These are phyloP conservation scores for Gymnocypris eckloni DNA, from an alignment of 2,797 vertebrate species.

Conservation along the genomic window DNA sequence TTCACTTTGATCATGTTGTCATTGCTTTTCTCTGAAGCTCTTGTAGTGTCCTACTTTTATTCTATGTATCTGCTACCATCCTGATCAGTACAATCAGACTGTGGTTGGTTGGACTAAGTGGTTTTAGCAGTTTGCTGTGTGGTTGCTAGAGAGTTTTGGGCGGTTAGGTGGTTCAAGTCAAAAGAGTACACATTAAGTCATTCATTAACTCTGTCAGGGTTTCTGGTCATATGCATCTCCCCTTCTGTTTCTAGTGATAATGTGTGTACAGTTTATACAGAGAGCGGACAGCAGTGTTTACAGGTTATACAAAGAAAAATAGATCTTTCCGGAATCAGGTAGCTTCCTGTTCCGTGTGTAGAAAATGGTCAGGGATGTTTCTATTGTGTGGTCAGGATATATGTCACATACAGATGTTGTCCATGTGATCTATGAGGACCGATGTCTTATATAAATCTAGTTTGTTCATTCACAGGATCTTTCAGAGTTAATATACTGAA, in stretches of 20 bases:
- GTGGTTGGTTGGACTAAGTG: not conserved
- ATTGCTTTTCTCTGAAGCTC: not conserved
- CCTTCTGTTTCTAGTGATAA: conserved; percentile 22
- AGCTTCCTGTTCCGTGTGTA: not conserved
- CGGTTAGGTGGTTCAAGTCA: not conserved
- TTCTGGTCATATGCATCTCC: not conserved
- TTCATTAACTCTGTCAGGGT: not conserved
- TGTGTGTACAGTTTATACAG: conserved; percentile 30
- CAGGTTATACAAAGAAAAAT: conserved; percentile 2
- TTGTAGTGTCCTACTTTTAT: not conserved
- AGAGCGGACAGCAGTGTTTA: conserved; percentile 4
- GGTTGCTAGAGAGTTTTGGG: not conserved
- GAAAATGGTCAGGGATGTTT: not conserved
- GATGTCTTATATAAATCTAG: conserved; percentile 36
- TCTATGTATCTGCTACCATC: accelerated
- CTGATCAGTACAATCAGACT: not conserved
- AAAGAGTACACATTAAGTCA: not conserved
- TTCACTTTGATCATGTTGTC: not conserved
- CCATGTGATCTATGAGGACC: conserved; percentile 4
- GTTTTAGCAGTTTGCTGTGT: not conserved
- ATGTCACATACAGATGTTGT: conserved; percentile 18
- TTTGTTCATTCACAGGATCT: not conserved
- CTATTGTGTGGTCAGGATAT: conserved; percentile 33
- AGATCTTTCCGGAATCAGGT: conserved; percentile 11
- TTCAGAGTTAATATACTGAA: conserved; percentile 22